Conservation (phyloP, 1,140 invertebrate genomes). For the Nasonia giraulti region DNA sequence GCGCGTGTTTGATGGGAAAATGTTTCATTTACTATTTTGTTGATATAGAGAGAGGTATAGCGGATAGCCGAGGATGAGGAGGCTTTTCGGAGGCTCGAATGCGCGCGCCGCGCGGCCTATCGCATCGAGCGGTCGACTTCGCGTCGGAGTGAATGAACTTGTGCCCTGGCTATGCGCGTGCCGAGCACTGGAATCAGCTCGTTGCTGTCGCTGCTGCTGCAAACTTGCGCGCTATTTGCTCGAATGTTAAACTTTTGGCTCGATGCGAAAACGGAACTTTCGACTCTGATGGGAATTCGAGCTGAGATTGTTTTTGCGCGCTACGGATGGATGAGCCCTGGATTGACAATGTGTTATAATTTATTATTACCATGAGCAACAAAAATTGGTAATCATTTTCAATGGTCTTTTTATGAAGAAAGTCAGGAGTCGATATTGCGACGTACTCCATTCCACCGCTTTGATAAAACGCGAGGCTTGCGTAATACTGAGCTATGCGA, state of each 20-base stretch:
- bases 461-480: not conserved
- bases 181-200: conserved; percentile 1
- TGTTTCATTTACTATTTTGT: not conserved
- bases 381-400: too few relatives aligned
- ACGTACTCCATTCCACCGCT: not conserved
- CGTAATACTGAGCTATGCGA: not conserved
- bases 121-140: not conserved
- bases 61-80: not conserved
- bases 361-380: too few relatives aligned
- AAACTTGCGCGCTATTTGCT: not conserved
- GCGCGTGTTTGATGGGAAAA: not conserved
- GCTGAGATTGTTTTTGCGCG: not conserved
- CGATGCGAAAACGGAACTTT: too few relatives aligned
- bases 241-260: not conserved
- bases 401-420: not conserved
- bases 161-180: not conserved
- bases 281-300: not conserved
- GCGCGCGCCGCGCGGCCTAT: not conserved
- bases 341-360: too few relatives aligned
- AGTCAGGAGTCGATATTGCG: not conserved
- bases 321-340: too few relatives aligned
- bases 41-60: not conserved
- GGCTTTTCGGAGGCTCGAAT: not conserved
- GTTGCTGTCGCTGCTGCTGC: not conserved
- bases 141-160: not conserved